Conservation (phyloP, 2,888 invertebrate genomes). For the Micoletzkya japonica region DNA sequence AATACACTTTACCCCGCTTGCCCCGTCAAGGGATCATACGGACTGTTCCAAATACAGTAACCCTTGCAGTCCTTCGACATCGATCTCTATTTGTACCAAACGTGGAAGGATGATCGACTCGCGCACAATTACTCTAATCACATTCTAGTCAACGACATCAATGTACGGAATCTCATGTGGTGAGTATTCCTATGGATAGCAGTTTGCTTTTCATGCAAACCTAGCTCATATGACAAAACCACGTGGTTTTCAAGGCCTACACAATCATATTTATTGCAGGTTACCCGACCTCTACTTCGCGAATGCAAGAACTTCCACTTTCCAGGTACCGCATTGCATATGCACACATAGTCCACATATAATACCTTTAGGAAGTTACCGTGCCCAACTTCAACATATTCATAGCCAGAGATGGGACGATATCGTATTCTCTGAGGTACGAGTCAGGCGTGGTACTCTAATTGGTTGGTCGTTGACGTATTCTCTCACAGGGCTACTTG, state of each 20-base stretch:
- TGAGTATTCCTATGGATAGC: slow-evolving; percentile 20
- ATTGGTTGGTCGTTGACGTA: neutral
- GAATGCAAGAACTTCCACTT: slow-evolving; percentile 40
- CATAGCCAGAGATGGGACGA: slow-evolving; percentile 52
- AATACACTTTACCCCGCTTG: too few relatives aligned
- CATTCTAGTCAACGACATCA: slow-evolving; percentile 50
- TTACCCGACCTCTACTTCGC: slow-evolving; percentile 58
- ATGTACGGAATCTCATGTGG: slow-evolving; percentile 53
- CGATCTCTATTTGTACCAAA: slow-evolving; percentile 54
- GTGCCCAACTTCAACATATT: slow-evolving; percentile 61
- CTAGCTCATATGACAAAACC: too few relatives aligned
- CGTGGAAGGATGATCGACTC: slow-evolving; percentile 45
- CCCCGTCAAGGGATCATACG: too few relatives aligned
- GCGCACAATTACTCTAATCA: slow-evolving; percentile 48
- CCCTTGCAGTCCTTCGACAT: slow-evolving; percentile 58
- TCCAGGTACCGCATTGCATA: slow-evolving; percentile 13
- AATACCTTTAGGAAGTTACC: slow-evolving; percentile 35
- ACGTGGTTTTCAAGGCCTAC: neutral
- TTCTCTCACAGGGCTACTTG: slow-evolving; percentile 9
- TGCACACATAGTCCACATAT: neutral
- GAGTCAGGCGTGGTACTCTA: too few relatives aligned
- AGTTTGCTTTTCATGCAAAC: too few relatives aligned
- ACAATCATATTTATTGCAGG: slow-evolving; percentile 35
- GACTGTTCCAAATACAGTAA: too few relatives aligned
- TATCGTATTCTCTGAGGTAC: slow-evolving; percentile 54